These are phyloP conservation scores for Oryzias dopingdopingensis DNA, from an alignment of 2,797 vertebrate species.

Conservation along the genomic window DNA sequence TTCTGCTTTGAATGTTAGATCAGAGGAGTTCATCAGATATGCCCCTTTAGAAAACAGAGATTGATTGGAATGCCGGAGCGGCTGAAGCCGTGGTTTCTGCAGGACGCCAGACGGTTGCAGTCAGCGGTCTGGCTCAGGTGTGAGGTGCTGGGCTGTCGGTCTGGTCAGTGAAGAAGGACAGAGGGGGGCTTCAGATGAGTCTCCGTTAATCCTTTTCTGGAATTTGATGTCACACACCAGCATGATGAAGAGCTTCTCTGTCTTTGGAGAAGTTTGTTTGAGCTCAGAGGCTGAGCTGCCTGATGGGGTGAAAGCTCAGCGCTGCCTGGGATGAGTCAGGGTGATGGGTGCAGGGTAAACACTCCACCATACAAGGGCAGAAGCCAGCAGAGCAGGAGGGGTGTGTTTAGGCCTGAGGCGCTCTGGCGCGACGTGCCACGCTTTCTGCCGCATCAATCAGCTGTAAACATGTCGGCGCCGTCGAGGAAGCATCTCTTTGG, in stretches of 20 bases:
- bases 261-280: conserved; percentile 1
- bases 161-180: conserved; percentile 19
- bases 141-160: no score
- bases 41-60: no score
- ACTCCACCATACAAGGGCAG: conserved; percentile 57
- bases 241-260: conserved; percentile 24
- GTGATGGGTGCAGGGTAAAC: conserved; percentile 53
- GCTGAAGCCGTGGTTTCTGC: no score
- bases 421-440: conserved; percentile 40
- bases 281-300: neutral
- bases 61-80: no score
- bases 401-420: conserved; percentile 54
- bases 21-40: no score
- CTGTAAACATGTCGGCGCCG: conserved; percentile 61
- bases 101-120: no score
- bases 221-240: conserved; percentile 5
- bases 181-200: conserved; percentile 32
- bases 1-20: no score
- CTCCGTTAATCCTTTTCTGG: conserved; percentile 35
- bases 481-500: no score
- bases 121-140: no score
- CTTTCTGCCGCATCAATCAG: conserved; percentile 57
- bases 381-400: conserved; percentile 28
- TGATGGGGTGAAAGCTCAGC: conserved; percentile 15
- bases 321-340: conserved; percentile 39